Conservation (phyloP, 1,140 invertebrate species). For the Leptonema lineaticorne region DNA sequence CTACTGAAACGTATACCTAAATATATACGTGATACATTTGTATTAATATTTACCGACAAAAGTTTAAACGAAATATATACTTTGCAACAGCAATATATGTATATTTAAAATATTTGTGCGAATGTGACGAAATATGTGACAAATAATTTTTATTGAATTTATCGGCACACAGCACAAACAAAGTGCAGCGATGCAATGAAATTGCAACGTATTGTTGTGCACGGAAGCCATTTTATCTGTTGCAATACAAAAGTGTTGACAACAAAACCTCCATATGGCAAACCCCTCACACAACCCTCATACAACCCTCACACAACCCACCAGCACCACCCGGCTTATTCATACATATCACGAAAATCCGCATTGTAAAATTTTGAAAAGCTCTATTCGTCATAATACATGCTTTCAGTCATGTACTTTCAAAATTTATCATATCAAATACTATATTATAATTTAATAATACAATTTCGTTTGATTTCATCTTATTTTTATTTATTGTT, state of each 20-base stretch:
- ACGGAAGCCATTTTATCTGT: neutral
- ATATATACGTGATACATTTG: too few relatives aligned
- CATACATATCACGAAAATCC: slow-evolving; percentile 33
- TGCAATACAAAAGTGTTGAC: neutral
- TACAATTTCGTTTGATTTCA: too few relatives aligned
- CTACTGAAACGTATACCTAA: too few relatives aligned
- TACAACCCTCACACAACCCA: neutral
- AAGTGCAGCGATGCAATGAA: slow-evolving; percentile 24
- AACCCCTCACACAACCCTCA: neutral
- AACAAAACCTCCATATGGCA: too few relatives aligned
- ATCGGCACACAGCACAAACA: slow-evolving; percentile 33
- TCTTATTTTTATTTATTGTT: too few relatives aligned
- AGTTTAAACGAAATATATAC: neutral
- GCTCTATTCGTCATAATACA: neutral
- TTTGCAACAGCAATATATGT: neutral
- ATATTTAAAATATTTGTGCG: neutral
- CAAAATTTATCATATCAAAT: too few relatives aligned
- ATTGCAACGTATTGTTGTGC: slow-evolving; percentile 19
- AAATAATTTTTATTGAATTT: slow-evolving; percentile 33
- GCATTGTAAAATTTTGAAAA: slow-evolving; percentile 38
- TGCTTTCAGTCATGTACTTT: too few relatives aligned
- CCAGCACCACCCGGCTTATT: neutral
- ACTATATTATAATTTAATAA: too few relatives aligned
- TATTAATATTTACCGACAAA: neutral
- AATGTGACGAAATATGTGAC: neutral